Conservation (phyloP, 2,888 invertebrate genomes). For the Pristionchus mayeri region DNA sequence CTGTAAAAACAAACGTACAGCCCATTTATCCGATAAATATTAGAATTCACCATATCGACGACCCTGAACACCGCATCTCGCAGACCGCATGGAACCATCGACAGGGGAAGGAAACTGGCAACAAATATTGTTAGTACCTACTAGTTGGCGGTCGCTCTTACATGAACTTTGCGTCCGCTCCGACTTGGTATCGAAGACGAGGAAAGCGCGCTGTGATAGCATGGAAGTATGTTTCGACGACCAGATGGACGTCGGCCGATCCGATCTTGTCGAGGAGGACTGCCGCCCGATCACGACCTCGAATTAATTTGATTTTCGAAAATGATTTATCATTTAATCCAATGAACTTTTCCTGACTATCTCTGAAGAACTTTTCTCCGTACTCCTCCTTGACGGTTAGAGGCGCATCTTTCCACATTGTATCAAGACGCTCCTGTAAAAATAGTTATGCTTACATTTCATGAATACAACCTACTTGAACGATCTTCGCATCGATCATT, state of each 20-base stretch:
- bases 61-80: conserved; percentile 58
- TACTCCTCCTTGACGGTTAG: conserved; percentile 55
- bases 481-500: conserved; percentile 47
- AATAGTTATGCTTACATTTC: no score
- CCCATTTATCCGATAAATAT: no score
- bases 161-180: conserved; percentile 10
- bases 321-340: no score
- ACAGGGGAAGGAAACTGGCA: conserved; percentile 59
- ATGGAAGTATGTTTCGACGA: conserved; percentile 70
- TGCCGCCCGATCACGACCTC: conserved; percentile 51
- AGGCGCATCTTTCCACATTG: conserved; percentile 25
- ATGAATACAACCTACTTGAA: background rate
- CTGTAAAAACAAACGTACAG: background rate
- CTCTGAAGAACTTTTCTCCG: conserved; percentile 56
- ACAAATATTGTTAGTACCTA: background rate
- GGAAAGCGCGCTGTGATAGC: conserved; percentile 63
- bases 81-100: conserved; percentile 57
- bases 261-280: conserved; percentile 55
- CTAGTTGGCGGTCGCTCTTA: background rate
- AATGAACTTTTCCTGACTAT: no score
- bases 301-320: no score
- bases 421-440: background rate
- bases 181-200: conserved; percentile 8
- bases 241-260: conserved; percentile 53
- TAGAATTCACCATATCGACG: background rate